Evolutionary conservation across 2,888 invertebrate species (phyloP).

Genomic region (Pteria penguin): DNA sequence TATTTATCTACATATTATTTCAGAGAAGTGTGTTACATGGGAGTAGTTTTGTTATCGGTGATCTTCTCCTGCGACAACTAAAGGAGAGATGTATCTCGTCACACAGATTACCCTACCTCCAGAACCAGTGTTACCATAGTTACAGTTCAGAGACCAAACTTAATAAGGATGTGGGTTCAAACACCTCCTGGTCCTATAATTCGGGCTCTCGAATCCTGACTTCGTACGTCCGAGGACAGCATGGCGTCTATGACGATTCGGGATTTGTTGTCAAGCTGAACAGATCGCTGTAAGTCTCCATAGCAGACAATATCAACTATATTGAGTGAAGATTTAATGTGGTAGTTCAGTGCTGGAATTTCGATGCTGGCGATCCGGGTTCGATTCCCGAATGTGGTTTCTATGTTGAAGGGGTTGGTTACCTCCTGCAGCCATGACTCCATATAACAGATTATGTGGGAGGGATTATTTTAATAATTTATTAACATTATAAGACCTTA

Average conservation of each 20-base stretch:
- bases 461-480: too few species aligned
- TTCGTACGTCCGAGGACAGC: constrained; percentile 61
- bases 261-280: constrained; percentile 64
- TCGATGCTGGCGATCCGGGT: too few species aligned
- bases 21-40: constrained; percentile 41
- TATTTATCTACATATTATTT: neutral
- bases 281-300: too few species aligned
- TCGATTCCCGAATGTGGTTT: too few species aligned
- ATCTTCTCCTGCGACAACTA: constrained; percentile 71
- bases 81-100: constrained; percentile 60
- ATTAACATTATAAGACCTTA: too few species aligned
- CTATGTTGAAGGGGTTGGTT: too few species aligned
- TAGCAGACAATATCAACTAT: too few species aligned
- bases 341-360: too few species aligned
- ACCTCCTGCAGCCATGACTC: too few species aligned
- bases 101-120: constrained; percentile 36
- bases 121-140: constrained; percentile 41
- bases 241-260: constrained; percentile 67
- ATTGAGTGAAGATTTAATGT: too few species aligned
- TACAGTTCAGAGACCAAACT: constrained; percentile 26
- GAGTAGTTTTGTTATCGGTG: constrained; percentile 68
- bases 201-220: neutral
- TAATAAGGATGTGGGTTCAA: constrained; percentile 23
- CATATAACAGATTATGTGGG: too few species aligned
- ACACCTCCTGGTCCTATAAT: constrained; percentile 32